Evolutionary conservation across 2,888 invertebrate genomes (phyloP).

Genomic region (Chironomus tentans): DNA sequence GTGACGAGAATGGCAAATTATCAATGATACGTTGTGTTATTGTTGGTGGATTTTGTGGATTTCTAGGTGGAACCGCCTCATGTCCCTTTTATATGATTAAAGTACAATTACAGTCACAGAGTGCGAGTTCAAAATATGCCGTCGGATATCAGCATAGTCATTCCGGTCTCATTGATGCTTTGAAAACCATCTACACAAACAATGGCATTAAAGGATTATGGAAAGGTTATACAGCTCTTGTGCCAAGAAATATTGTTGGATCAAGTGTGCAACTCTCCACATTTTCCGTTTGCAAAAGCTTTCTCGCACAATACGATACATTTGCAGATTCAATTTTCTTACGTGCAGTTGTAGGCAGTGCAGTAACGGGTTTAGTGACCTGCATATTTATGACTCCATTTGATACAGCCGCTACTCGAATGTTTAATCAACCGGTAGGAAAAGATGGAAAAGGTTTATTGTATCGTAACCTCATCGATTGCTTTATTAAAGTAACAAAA

Average conservation of each 20-base stretch:
- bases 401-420: slow-evolving; percentile 16
- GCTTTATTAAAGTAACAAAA: not conserved
- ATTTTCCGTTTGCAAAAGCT: slow-evolving; percentile 54
- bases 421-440: slow-evolving; percentile 15
- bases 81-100: slow-evolving; percentile 76
- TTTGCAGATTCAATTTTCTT: slow-evolving; percentile 44
- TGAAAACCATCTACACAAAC: slow-evolving; percentile 44
- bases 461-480: slow-evolving; percentile 6
- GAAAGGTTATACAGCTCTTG: slow-evolving; percentile 55
- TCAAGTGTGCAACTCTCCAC: slow-evolving; percentile 76
- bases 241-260: slow-evolving; percentile 68
- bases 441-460: not conserved
- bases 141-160: slow-evolving; percentile 77
- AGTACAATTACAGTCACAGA: slow-evolving; percentile 70
- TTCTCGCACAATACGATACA: slow-evolving; percentile 34
- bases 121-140: slow-evolving; percentile 58
- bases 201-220: slow-evolving; percentile 60
- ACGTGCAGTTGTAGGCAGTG: slow-evolving; percentile 57
- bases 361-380: slow-evolving; percentile 66
- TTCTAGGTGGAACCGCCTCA: slow-evolving; percentile 56
- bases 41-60: slow-evolving; percentile 48
- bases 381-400: slow-evolving; percentile 44
- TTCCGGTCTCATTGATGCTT: slow-evolving; percentile 47
- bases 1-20: slow-evolving; percentile 29
- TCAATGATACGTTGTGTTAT: slow-evolving; percentile 31